Evolutionary conservation across 2,113 vertebrate species (phyloP), one percentile per base, ranked within the genome.

Genomic region (Laterallus jamaicensis): DNA sequence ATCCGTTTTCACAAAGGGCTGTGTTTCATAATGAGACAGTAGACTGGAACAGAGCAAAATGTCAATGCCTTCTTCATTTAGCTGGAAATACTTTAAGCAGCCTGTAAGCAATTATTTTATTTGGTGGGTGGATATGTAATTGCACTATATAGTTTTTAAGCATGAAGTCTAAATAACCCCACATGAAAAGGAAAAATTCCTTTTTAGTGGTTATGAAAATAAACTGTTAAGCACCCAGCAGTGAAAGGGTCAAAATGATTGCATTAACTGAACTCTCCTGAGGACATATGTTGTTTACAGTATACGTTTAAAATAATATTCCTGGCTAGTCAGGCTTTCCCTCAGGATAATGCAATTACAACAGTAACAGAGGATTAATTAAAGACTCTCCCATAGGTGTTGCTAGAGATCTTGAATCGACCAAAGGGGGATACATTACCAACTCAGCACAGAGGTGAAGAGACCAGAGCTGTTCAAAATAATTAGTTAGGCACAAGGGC

Each of bases 341-440:
- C 98, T 56, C 25, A 98, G 98, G 98, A 98, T 97, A 98, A 82
- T 88, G 98, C 98, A 98, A 98, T 99, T 99, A 99, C 98, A 98
- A 98, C 98, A 98, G 98, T 99, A 98, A 98, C 99, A 97, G 98
- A 98, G 98, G 99, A 99, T 99, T 99, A 99, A 99, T 99, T 99
- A 99, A 98, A 98, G 97, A 97, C 50, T 68, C 95, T 99, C 98
- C 98, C 98, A 28, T 96, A 97, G 98, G 98, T 98, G 98, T 95
- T 97, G 98, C 97, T 97, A 95, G 97, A 95, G 98, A 97, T 98
- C 97, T 92, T 85, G 91, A 96, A 97, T 98, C 77, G 88, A 98
- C 98, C 98, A 97, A 98, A 97, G 93, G 97, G 98, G 98, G 96
- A 91, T 97, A 92, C 80, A 98, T 98, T 97, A 98, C 97, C 96